Percentiles rank a stretch among this genome's conserved stretches.
Conservation (phyloP, 2,888 invertebrate species). For the Terebella lapidaria region DNA sequence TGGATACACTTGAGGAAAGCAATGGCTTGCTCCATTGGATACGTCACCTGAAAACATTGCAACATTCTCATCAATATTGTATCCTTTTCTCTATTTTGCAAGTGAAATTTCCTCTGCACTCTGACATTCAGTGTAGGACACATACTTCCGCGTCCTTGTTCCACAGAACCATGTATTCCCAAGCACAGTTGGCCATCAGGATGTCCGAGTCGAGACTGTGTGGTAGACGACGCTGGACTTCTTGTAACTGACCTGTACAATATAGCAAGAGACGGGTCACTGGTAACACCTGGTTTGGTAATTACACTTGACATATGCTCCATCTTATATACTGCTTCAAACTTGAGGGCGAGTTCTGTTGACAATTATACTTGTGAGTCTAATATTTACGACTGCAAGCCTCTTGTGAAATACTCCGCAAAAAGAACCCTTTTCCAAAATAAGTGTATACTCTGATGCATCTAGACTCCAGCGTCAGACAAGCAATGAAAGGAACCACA, state of each 20-base stretch:
- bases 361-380: no score
- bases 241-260: conserved; percentile 36
- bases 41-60: conserved; percentile 45
- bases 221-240: conserved; percentile 68
- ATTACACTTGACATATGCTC: background rate
- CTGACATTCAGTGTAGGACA: no score
- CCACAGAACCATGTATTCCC: conserved; percentile 88
- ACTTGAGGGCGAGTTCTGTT: no score
- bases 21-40: conserved; percentile 68
- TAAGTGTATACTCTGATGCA: no score
- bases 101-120: background rate
- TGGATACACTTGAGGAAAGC: conserved; percentile 66
- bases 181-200: conserved; percentile 78
- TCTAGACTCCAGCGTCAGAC: no score
- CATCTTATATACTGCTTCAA: background rate
- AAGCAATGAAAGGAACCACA: no score
- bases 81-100: background rate
- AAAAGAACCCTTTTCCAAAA: no score
- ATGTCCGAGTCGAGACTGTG: conserved; percentile 75
- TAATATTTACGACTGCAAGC: no score
- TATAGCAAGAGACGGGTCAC: background rate
- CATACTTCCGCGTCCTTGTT: conserved; percentile 63
- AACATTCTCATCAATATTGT: background rate
- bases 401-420: no score
- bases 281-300: background rate